phyloP scores from a whole-genome alignment of 1,140 invertebrate genomes.

The Antheraea pernyi region DNA sequence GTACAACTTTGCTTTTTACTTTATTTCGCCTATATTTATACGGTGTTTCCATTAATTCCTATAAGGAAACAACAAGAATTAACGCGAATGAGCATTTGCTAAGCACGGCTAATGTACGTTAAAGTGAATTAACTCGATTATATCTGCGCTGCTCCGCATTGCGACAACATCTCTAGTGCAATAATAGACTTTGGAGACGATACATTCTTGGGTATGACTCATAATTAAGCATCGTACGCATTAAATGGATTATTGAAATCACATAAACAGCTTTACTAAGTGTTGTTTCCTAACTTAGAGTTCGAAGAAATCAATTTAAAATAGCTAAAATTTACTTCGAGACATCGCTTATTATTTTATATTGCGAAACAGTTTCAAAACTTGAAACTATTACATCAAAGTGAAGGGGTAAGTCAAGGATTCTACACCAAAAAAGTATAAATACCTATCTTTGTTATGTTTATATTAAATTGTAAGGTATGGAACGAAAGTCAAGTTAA shows the following conservation, averaged over 20 bases:
- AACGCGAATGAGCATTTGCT: conserved; percentile 1
- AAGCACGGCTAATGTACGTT: neutral
- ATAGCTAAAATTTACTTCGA: no score
- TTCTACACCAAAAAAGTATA: neutral
- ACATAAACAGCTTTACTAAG: neutral
- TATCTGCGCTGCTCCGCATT: neutral
- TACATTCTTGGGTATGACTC: neutral
- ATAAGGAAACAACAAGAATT: neutral
- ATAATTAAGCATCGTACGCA: neutral
- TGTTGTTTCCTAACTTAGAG: no score
- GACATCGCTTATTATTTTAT: no score
- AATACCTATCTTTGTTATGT: neutral
- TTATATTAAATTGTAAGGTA: neutral
- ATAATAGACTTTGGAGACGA: neutral
- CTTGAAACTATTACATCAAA: conserved; percentile 10
- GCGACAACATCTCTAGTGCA: conserved; percentile 7
- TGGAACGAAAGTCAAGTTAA: neutral
- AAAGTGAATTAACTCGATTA: conserved; percentile 3
- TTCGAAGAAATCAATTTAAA: no score
- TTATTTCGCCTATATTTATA: neutral
- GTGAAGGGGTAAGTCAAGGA: neutral
- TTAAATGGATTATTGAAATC: neutral
- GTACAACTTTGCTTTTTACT: no score
- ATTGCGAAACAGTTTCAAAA: neutral
- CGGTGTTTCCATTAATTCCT: neutral